Base-by-base conservation (phyloP, 2,797 vertebrate genomes). In the Thripadectes ignobilis region DNA sequence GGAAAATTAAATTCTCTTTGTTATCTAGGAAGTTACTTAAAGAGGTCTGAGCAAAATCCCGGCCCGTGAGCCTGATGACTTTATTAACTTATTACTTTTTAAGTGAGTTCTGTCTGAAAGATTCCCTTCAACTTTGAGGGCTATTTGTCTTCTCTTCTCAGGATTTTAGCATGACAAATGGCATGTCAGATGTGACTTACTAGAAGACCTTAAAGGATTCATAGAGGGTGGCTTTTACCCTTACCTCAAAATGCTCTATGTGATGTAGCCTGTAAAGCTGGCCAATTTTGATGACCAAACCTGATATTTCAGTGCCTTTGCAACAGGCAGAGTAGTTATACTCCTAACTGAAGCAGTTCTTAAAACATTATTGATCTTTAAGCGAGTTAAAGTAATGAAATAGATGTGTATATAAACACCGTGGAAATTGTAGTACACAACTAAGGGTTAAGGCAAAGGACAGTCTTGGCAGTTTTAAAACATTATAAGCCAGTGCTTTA, bases 1-100 rank as follows among this genome's bases (percentile, higher is more conserved):
- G 82, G 92, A 97, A 97, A 98, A 98, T 98, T 97, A 96, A 94
- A 97, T 93, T 90, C 79, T 95, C 61, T 80, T 63, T 57, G 80
- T 96, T 95, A 97, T 96, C 67, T 96, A 71, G 55, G 54, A 96
- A 95, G 65, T 72, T 94, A 84, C 96, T 97, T 97, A 96, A 97
- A 97, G 87, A 91, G 76, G 76, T 76, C 89, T 92, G 85, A 95
- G 83, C 59, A 80, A 96, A 96, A 93, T 83, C 73, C 85, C 46
- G 89, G 62, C 63, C 79, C 57, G 45, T 54, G 63, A 92, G 72
- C 55, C 72, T 95, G 92, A 94, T 93, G 87, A 95, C 39, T 97
- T 97, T 96, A 96, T 96, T 96, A 95, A 85, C 90, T 73, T 93
- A 94, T 94, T 95, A 93, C 93, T 97, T 96, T 95, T 92, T 79